Conservation (phyloP, 1,140 invertebrate genomes). For the Temnothorax nylanderi region DNA sequence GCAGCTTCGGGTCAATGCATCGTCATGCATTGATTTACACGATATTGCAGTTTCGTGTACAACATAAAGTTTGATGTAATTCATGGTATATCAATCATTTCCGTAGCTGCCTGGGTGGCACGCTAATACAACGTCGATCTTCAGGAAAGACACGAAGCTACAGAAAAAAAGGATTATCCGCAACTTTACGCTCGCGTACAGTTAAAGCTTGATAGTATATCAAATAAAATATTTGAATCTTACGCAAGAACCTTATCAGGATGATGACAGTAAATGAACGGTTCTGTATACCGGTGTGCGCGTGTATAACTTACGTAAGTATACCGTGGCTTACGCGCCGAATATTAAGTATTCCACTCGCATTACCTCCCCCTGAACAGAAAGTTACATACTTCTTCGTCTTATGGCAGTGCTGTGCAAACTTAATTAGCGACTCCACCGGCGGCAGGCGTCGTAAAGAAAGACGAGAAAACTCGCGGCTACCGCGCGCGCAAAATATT, state of each 20-base stretch:
- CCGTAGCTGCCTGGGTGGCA: background rate
- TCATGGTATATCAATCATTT: background rate
- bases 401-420: conserved; percentile 66
- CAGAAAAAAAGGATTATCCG: background rate
- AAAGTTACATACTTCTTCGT: conserved; percentile 72
- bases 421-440: conserved; percentile 69
- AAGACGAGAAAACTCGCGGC: conserved; percentile 39
- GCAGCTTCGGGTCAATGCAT: conserved; percentile 5
- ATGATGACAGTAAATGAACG: background rate
- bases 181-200: background rate
- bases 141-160: background rate
- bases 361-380: conserved; percentile 69
- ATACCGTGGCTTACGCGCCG: conserved; percentile 34
- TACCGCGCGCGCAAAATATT: background rate
- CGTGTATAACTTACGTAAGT: conserved; percentile 34
- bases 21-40: conserved; percentile 14
- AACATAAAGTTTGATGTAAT: conserved; percentile 18
- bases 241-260: too few species aligned
- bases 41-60: conserved; percentile 10
- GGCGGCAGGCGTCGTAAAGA: conserved; percentile 31
- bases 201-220: background rate
- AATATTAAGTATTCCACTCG: conserved; percentile 73
- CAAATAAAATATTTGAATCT: background rate
- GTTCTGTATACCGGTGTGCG: background rate
- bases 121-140: background rate